Evolutionary conservation across 2,888 invertebrate species (phyloP).

Genomic region (Oscheius sp.): DNA sequence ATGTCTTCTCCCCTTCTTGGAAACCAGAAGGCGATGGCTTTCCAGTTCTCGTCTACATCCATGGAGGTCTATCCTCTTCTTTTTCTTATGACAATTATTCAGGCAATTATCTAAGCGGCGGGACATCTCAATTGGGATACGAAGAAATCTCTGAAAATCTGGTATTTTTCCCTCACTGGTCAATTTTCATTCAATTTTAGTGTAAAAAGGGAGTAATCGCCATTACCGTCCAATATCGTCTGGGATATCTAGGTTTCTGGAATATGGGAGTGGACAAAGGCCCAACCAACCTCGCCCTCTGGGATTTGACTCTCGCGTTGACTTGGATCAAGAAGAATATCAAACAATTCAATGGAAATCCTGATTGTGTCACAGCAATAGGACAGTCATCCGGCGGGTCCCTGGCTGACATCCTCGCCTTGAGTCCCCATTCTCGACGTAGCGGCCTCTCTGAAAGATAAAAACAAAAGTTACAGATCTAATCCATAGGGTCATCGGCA

Average conservation of each 20-base stretch:
- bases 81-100: neutral
- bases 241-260: conserved; percentile 59
- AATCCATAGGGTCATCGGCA: conserved; percentile 33
- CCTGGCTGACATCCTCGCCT: conserved; percentile 49
- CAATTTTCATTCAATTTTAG: neutral
- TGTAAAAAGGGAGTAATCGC: conserved; percentile 53
- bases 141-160: conserved; percentile 50
- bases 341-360: conserved; percentile 46
- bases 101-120: conserved; percentile 50
- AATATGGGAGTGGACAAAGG: conserved; percentile 50
- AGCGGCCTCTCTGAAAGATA: neutral
- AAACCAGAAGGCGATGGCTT: conserved; percentile 46
- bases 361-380: conserved; percentile 53
- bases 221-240: conserved; percentile 62
- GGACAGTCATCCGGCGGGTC: conserved; percentile 57
- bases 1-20: conserved; percentile 60
- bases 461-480: conserved; percentile 4
- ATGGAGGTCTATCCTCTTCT: conserved; percentile 42
- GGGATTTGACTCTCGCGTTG: conserved; percentile 56
- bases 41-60: conserved; percentile 55
- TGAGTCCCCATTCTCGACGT: conserved; percentile 56
- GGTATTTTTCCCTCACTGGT: neutral
- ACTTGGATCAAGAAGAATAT: conserved; percentile 56
- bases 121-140: conserved; percentile 51
- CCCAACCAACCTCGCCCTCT: conserved; percentile 54